A percentile compares a stretch with the other conserved stretches of the same genome.
These are phyloP conservation scores for Propithecus perrieri DNA, from an alignment of 2,797 vertebrate genomes.

Conservation along the genomic window DNA sequence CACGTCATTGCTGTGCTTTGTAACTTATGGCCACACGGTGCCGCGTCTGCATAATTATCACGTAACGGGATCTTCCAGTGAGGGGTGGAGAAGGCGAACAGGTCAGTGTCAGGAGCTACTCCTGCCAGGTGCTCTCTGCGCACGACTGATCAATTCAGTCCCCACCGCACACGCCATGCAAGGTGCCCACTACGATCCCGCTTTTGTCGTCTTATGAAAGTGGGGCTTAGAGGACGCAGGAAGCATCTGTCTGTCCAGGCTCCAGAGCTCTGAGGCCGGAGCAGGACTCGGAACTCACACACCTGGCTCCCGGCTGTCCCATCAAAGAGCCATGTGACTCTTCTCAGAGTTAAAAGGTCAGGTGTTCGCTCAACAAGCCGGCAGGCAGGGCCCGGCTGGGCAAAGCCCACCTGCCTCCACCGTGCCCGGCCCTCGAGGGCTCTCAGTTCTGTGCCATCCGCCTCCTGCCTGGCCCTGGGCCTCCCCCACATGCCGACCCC, in stretches of 20 bases:
- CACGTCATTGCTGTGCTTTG: rapidly evolving
- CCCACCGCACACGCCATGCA: background rate
- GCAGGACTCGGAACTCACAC: background rate
- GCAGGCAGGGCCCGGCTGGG: background rate
- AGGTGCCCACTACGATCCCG: background rate
- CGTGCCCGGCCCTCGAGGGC: background rate
- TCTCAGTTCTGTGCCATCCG: rapidly evolving
- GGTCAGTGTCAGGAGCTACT: background rate
- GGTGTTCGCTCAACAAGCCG: rapidly evolving
- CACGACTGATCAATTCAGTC: rapidly evolving
- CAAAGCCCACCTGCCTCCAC: background rate
- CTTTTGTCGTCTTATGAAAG: rapidly evolving
- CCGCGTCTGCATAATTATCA: rapidly evolving
- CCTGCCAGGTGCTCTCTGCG: rapidly evolving
- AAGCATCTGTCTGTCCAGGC: background rate
- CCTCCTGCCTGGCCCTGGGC: background rate
- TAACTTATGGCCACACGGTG: too few relatives aligned
- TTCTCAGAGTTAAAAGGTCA: too few relatives aligned
- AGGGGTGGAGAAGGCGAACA: rapidly evolving
- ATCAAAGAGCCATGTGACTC: rapidly evolving
- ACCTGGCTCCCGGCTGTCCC: background rate
- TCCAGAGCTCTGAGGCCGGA: background rate
- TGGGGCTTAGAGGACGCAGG: rapidly evolving
- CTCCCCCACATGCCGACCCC: rapidly evolving
- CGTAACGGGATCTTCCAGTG: rapidly evolving